phyloP scores from a whole-genome alignment of 2,113 vertebrate genomes.

The Coreoperca whiteheadi region DNA sequence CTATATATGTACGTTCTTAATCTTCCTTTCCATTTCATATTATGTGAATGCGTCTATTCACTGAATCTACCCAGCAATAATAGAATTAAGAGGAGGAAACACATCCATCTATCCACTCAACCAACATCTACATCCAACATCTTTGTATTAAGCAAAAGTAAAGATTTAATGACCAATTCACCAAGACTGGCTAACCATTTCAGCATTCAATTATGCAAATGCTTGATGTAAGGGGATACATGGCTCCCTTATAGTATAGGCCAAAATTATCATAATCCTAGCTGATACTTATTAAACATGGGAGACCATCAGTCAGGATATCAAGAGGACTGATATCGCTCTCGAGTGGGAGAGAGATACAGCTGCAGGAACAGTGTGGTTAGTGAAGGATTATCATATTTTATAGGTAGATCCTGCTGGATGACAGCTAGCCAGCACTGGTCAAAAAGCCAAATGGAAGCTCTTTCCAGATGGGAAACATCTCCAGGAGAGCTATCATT shows the following conservation, averaged over 20 bases:
- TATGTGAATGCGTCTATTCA: conserved; percentile 3
- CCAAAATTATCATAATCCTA: conserved; percentile 72
- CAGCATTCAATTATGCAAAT: conserved; percentile 61
- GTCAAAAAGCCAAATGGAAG: conserved; percentile 37
- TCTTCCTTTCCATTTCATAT: not conserved
- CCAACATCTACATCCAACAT: conserved; percentile 15
- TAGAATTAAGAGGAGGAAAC: conserved; percentile 1
- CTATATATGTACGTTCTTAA: not conserved
- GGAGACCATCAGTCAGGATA: conserved; percentile 46
- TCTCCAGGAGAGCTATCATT: not conserved
- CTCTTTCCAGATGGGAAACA: conserved; percentile 22
- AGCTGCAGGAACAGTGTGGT: conserved; percentile 50
- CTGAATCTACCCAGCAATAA: not conserved
- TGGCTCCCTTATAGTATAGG: conserved; percentile 22
- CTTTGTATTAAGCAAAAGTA: conserved; percentile 15
- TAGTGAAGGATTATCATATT: conserved; percentile 63
- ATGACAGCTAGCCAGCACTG: conserved; percentile 26
- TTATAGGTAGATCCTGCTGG: conserved; percentile 43
- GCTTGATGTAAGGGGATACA: conserved; percentile 17
- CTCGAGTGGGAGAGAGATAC: conserved; percentile 39
- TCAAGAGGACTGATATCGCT: conserved; percentile 57
- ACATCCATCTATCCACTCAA: conserved; percentile 16
- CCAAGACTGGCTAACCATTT: conserved; percentile 30
- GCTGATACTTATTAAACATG: conserved; percentile 19
- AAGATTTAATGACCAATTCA: conserved; percentile 51